phyloP scores from a whole-genome alignment of 2,113 vertebrate species.

The Spea bombifrons region DNA sequence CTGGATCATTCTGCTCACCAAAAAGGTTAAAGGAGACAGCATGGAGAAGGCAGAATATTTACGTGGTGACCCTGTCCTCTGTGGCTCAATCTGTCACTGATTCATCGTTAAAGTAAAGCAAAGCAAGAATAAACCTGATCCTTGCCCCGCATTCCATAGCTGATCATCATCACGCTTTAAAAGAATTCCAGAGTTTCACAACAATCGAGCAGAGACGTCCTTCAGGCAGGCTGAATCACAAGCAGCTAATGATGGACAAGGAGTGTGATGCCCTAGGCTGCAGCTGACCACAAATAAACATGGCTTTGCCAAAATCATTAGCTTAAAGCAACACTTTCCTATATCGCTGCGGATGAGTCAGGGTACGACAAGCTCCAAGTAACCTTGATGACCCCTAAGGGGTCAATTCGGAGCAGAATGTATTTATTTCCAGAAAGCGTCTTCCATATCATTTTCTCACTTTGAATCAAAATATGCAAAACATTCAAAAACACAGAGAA shows the following conservation, averaged over 20 bases:
- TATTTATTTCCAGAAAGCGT: no score
- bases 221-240: constrained; percentile 4
- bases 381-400: no score
- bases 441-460: no score
- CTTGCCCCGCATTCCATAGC: constrained; percentile 18
- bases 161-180: constrained; percentile 25
- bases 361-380: background rate
- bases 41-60: constrained; percentile 5
- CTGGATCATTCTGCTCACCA: no score
- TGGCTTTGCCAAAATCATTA: background rate
- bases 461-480: no score
- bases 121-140: constrained; percentile 30
- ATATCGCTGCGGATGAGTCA: background rate
- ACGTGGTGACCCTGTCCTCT: background rate
- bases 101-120: constrained; percentile 15
- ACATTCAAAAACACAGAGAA: no score
- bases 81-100: constrained; percentile 26
- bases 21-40: no score
- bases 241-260: constrained; percentile 4
- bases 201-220: constrained; percentile 4
- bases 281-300: constrained; percentile 22
- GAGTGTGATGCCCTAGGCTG: constrained; percentile 14
- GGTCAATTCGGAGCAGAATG: no score
- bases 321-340: background rate
- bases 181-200: constrained; percentile 35